Evolutionary conservation across 2,113 vertebrate species (phyloP).

Genomic region (Gallinago paraguaiae): DNA sequence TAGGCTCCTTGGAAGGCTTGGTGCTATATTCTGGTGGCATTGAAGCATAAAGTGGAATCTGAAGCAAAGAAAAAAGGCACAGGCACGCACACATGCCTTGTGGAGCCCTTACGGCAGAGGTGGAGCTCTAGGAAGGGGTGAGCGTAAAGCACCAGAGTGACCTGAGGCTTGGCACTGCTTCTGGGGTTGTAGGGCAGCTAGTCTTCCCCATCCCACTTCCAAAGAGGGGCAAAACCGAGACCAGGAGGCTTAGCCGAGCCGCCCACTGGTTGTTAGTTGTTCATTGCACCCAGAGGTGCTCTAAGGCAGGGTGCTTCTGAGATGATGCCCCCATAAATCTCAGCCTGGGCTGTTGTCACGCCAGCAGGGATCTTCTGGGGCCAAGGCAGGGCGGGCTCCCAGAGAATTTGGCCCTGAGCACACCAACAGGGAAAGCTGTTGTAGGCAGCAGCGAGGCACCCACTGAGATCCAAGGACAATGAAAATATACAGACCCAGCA

Average conservation of each 20-base stretch:
- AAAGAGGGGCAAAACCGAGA: background rate
- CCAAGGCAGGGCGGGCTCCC: background rate
- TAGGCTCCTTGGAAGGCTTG: background rate
- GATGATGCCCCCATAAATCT: background rate
- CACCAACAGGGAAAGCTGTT: background rate
- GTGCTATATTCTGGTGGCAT: background rate
- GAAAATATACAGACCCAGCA: background rate
- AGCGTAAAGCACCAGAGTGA: background rate
- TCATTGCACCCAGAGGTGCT: accelerated
- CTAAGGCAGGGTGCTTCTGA: background rate
- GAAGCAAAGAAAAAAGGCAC: background rate
- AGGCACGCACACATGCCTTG: background rate
- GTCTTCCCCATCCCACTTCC: background rate
- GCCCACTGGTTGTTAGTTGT: background rate
- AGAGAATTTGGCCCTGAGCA: background rate
- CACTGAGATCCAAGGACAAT: background rate
- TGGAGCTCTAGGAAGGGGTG: background rate
- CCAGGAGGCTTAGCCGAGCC: background rate
- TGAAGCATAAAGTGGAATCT: background rate
- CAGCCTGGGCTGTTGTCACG: background rate
- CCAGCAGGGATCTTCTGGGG: background rate
- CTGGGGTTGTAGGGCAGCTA: background rate
- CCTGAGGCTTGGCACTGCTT: background rate
- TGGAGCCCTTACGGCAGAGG: background rate
- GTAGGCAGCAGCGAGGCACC: background rate